These are phyloP conservation scores for Amiota communis DNA, from an alignment of 2,888 invertebrate genomes.

Conservation along the genomic window DNA sequence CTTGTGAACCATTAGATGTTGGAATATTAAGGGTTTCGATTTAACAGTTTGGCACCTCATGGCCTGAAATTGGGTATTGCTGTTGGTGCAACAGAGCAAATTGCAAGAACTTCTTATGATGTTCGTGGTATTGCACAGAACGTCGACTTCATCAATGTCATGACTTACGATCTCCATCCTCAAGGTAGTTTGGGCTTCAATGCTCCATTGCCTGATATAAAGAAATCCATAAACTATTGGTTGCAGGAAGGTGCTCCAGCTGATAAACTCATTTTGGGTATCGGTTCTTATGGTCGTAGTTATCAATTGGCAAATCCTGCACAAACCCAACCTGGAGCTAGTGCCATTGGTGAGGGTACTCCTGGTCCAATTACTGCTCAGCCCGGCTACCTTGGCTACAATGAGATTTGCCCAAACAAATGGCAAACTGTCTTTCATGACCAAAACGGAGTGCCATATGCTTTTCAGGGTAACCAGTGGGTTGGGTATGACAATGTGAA, in stretches of 20 bases:
- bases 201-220: constrained; percentile 79
- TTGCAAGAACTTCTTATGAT: constrained; percentile 55
- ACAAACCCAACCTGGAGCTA: constrained; percentile 50
- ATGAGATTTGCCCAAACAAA: constrained; percentile 54
- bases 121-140: constrained; percentile 56
- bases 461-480: constrained; percentile 89
- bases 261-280: constrained; percentile 87
- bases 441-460: constrained; percentile 78
- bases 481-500: constrained; percentile 91
- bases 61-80: constrained; percentile 81
- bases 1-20: too few species aligned
- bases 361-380: constrained; percentile 48
- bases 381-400: constrained; percentile 53
- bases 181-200: constrained; percentile 55
- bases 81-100: constrained; percentile 59
- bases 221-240: constrained; percentile 90
- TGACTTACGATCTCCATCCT: constrained; percentile 62
- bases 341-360: constrained; percentile 44
- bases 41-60: constrained; percentile 50
- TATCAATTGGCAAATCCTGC: constrained; percentile 81
- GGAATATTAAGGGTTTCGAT: neutral
- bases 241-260: constrained; percentile 76
- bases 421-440: constrained; percentile 60
- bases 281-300: constrained; percentile 89
- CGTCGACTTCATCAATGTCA: constrained; percentile 61